Conservation (phyloP, 1,140 invertebrate species). For the Paramacrobiotus metropolitanus region DNA sequence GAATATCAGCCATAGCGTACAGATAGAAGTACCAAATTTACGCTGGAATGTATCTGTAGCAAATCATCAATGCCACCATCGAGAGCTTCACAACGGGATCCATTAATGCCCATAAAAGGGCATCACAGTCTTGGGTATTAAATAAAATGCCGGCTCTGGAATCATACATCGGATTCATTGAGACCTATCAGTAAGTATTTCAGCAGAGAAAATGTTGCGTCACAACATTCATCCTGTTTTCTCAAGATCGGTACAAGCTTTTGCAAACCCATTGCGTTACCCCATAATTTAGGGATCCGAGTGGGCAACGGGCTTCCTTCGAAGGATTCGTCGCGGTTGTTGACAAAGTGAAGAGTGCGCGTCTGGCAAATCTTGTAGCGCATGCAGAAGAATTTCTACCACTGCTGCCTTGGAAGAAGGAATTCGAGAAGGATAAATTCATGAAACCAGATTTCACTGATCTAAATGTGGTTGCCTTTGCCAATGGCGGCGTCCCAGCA, state of each 20-base stretch:
- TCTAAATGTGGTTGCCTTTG: slow-evolving; percentile 74
- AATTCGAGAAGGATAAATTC: slow-evolving; percentile 75
- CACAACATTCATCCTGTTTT: not conserved
- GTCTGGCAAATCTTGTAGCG: slow-evolving; percentile 53
- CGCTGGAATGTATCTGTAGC: too few species aligned
- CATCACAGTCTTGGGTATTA: slow-evolving; percentile 66
- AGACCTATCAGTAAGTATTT: slow-evolving; percentile 38
- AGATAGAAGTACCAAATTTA: too few species aligned
- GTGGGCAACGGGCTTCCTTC: not conserved
- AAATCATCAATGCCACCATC: slow-evolving; percentile 66
- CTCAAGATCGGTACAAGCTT: too few species aligned
- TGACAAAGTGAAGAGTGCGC: slow-evolving; percentile 75
- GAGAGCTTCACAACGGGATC: slow-evolving; percentile 57
- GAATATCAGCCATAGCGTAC: too few species aligned
- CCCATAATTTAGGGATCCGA: not conserved
- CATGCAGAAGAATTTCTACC: slow-evolving; percentile 45
- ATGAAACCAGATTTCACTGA: slow-evolving; percentile 83
- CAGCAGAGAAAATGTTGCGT: too few species aligned
- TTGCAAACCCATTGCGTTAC: too few species aligned
- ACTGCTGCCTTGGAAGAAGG: slow-evolving; percentile 56
- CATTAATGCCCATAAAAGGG: slow-evolving; percentile 69
- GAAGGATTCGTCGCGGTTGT: slow-evolving; percentile 69
- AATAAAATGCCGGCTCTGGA: slow-evolving; percentile 75
- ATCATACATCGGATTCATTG: slow-evolving; percentile 75
- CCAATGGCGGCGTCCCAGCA: slow-evolving; percentile 65